phyloP scores from a whole-genome alignment of 2,113 vertebrate species.

The Campylomormyrus numenius region DNA sequence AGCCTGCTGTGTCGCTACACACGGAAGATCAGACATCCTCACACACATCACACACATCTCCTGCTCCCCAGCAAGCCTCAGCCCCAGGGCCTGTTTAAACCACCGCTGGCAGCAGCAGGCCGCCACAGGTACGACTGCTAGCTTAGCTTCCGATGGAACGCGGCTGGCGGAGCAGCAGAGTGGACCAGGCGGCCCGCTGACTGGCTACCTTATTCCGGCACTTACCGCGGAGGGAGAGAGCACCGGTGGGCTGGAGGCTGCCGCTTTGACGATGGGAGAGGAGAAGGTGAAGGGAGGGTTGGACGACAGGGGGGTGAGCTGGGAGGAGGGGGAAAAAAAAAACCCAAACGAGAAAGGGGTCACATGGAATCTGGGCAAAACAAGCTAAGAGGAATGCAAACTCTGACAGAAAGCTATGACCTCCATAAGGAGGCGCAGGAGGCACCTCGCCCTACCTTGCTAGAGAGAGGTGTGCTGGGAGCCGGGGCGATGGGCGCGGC shows the following conservation, averaged over 20 bases:
- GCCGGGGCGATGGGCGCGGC: slow-evolving; percentile 37
- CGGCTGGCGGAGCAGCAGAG: background rate
- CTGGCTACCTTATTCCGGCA: background rate
- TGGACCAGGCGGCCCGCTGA: background rate
- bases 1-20: background rate
- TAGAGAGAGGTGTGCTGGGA: slow-evolving; percentile 30
- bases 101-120: background rate
- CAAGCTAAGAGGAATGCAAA: background rate
- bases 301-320: slow-evolving; percentile 45
- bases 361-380: background rate
- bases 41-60: background rate
- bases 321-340: background rate
- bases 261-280: slow-evolving; percentile 91
- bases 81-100: background rate
- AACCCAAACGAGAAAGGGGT: background rate
- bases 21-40: background rate
- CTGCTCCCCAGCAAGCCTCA: background rate
- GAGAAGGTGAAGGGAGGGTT: slow-evolving; percentile 79
- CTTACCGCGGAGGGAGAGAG: slow-evolving; percentile 70
- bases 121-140: background rate
- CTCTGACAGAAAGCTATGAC: background rate
- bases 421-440: background rate
- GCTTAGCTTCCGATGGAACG: background rate
- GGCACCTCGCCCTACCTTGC: slow-evolving; percentile 46
- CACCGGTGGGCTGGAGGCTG: slow-evolving; percentile 74